Conservation (phyloP, 2,113 vertebrate species). For the Saimiri boliviensis region DNA sequence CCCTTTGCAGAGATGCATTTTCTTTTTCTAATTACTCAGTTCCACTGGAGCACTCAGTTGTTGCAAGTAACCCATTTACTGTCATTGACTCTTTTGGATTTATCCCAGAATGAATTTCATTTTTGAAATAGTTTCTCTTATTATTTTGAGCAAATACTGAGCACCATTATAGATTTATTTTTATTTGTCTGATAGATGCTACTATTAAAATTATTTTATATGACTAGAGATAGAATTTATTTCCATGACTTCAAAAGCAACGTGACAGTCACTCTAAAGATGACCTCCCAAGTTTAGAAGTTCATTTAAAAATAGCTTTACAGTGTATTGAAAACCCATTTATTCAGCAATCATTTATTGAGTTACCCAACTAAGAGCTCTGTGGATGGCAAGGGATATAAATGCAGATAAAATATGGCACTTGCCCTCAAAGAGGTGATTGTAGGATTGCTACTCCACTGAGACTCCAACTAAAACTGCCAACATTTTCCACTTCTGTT, state of each 20-base stretch:
- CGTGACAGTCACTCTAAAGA: not conserved
- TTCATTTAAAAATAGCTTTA: not conserved
- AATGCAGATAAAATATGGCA: not conserved
- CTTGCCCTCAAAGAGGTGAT: not conserved
- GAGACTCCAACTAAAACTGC: not conserved
- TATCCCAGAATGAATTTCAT: slow-evolving; percentile 13
- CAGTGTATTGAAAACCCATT: not conserved
- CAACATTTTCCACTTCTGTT: not conserved
- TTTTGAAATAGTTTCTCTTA: slow-evolving; percentile 35
- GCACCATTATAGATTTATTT: not conserved
- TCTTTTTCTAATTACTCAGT: not conserved
- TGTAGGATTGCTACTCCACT: not conserved
- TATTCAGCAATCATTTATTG: not conserved
- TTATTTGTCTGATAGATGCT: not conserved
- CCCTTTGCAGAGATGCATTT: not conserved
- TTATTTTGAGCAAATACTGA: slow-evolving; percentile 4
- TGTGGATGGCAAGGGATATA: not conserved
- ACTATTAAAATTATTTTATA: not conserved
- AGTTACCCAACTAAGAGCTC: not conserved
- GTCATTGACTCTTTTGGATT: not conserved
- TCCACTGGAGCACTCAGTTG: not conserved
- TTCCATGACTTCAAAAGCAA: slow-evolving; percentile 42
- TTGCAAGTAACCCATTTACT: not conserved
- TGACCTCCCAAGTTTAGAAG: not conserved
- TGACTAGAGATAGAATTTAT: not conserved